Evolutionary conservation across 2,888 invertebrate species (phyloP).

Genomic region (Cataglyphis albicans): DNA sequence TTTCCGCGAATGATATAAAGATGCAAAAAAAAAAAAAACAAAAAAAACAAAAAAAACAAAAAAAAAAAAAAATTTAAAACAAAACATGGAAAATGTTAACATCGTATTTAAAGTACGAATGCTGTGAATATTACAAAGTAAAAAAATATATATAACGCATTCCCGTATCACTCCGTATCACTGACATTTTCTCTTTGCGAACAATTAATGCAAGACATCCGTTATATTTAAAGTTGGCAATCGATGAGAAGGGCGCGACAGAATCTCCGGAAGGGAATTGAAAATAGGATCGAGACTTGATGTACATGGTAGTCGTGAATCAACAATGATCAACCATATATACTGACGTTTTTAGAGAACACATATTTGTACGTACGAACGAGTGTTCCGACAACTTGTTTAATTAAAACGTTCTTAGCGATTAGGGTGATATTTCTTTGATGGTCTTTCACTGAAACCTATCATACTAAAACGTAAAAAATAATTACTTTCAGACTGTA

Average conservation of each 20-base stretch:
- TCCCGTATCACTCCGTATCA: not conserved
- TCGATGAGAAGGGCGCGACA: not conserved
- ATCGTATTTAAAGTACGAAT: not conserved
- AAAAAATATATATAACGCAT: not conserved
- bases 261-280: slow-evolving; percentile 28
- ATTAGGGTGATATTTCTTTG: slow-evolving; percentile 65
- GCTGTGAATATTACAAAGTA: not conserved
- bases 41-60: not conserved
- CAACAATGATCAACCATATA: slow-evolving; percentile 75
- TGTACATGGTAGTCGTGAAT: slow-evolving; percentile 65
- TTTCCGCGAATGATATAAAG: not conserved
- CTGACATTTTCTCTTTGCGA: not conserved
- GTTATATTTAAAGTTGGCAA: not conserved
- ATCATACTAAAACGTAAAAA: not conserved
- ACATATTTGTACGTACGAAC: slow-evolving; percentile 62
- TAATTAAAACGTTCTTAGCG: slow-evolving; percentile 70
- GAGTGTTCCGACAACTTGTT: slow-evolving; percentile 70
- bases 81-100: not conserved
- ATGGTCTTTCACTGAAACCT: slow-evolving; percentile 56
- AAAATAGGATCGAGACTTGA: slow-evolving; percentile 3
- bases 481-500: not conserved
- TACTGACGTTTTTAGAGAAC: slow-evolving; percentile 63
- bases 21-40: not conserved
- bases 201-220: not conserved
- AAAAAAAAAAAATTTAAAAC: not conserved